Base-by-base conservation (phyloP, 2,113 vertebrate genomes). In the Hippocampus mohnikei region DNA sequence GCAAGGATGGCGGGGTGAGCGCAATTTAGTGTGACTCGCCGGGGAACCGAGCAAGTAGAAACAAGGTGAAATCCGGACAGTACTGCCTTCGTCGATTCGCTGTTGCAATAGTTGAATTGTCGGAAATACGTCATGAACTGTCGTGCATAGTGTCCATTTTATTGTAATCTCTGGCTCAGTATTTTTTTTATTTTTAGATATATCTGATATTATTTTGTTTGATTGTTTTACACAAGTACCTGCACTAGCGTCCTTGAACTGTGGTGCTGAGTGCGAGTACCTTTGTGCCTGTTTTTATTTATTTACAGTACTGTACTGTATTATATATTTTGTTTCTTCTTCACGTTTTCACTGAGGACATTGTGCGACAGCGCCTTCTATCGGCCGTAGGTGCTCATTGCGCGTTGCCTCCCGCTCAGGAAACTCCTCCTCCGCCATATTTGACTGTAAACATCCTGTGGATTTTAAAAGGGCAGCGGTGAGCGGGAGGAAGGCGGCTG, bases 391-490 rank as follows among this genome's bases (percentile, higher is more conserved):
- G 50, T 0, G 48, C 42, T 64, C 41, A 72, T 68, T 33, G 71
- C 80, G 20, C 55, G 25, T 70, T n/a, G 70, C 50, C 52, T 18
- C 29, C 64, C 56, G 7, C 71, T 16, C 71, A 5, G 18, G 74
- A 81, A 76, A 80, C 85, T 89, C 91, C 84, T 88, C 90, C 87
- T 82, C 83, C 79, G 65, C 82, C 81, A 82, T 86, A 87, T 92
- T 93, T 91, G 89, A 91, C 87, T 90, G 90, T 92, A 91, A 93
- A 93, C 92, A 92, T 93, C 92, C 91, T 90, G 89, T 81, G 79
- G 89, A 88, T 90, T 91, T 91, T 91, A 89, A 91, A 92, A 91
- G 89, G 87, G 88, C 85, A 82, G 84, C 84, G 79, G 60, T 87
- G 84, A 92, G 91, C 90, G 90, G 89, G 91, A 92, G 90, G 90